These are phyloP conservation scores for Aelia acuminata DNA, from an alignment of 2,888 invertebrate species.

Conservation along the genomic window DNA sequence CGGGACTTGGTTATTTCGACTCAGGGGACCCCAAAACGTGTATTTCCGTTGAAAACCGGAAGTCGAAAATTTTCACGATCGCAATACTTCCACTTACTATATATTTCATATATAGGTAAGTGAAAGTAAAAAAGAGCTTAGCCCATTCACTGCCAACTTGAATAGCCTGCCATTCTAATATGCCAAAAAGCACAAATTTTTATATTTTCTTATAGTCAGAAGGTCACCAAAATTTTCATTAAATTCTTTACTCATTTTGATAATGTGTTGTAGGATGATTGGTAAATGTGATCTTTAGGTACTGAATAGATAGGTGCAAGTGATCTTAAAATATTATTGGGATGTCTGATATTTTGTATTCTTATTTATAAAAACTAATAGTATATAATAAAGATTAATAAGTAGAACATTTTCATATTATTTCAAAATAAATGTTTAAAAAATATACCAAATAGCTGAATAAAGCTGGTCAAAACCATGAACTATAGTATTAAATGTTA, in stretches of 20 bases:
- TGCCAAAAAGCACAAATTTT: slow-evolving; percentile 38
- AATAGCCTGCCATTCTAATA: not conserved
- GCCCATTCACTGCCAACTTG: slow-evolving; percentile 45
- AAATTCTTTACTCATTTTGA: slow-evolving; percentile 20
- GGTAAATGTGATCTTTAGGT: slow-evolving; percentile 1
- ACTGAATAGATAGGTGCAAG: not conserved
- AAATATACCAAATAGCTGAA: not conserved
- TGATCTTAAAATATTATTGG: not conserved
- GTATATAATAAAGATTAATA: not conserved
- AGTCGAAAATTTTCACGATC: no score
- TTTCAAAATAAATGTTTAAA: not conserved
- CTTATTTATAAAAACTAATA: not conserved
- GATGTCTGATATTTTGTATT: not conserved
- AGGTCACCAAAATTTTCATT: slow-evolving; percentile 18
- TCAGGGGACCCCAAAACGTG: no score
- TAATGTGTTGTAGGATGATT: not conserved
- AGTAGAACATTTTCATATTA: not conserved
- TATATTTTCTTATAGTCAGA: slow-evolving; percentile 37
- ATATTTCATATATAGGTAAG: no score
- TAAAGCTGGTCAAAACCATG: not conserved
- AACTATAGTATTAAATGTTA: not conserved
- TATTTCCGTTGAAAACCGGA: no score
- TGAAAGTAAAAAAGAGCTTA: slow-evolving; percentile 45
- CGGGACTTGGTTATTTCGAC: no score
- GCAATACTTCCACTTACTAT: no score